Percentiles rank a stretch among this genome's conserved stretches.
Evolutionary conservation across 2,888 invertebrate genomes (phyloP).

Genomic region (Xestia ashworthii): DNA sequence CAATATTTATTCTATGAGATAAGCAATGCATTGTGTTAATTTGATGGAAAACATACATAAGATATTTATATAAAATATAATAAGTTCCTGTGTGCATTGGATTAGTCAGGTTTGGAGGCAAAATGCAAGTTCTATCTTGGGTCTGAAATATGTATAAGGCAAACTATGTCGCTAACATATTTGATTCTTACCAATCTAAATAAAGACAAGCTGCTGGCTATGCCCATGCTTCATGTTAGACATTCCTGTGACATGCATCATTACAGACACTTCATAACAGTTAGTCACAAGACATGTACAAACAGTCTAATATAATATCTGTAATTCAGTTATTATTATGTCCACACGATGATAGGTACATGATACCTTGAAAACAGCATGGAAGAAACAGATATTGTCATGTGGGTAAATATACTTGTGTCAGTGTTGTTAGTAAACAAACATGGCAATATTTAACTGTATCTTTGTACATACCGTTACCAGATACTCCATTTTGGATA

Average conservation of each 20-base stretch:
- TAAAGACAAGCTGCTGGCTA: conserved; percentile 19
- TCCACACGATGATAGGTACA: neutral
- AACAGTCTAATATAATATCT: conserved; percentile 15
- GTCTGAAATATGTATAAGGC: neutral
- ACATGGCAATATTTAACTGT: conserved; percentile 1
- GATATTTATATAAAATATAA: neutral
- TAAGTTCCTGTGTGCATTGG: neutral
- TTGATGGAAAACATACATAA: conserved; percentile 24
- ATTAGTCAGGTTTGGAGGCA: conserved; percentile 6
- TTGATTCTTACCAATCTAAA: conserved; percentile 16
- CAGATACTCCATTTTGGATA: conserved; percentile 62
- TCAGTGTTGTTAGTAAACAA: conserved; percentile 31
- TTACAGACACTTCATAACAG: conserved; percentile 12
- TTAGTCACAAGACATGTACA: conserved; percentile 13
- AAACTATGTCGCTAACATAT: neutral
- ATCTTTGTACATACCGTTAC: conserved; percentile 77
- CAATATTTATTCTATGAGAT: neutral
- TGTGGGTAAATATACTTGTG: neutral
- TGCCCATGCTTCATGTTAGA: conserved; percentile 27
- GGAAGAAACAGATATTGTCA: neutral
- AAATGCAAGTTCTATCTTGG: neutral
- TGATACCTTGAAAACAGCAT: neutral
- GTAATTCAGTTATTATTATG: conserved; percentile 7
- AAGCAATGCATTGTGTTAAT: conserved; percentile 40
- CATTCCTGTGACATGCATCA: conserved; percentile 22